A percentile compares a stretch with the other conserved stretches of the same genome.
phyloP scores from a whole-genome alignment of 64 coral and sea anemone species.

The Pocillopora damicornis region DNA sequence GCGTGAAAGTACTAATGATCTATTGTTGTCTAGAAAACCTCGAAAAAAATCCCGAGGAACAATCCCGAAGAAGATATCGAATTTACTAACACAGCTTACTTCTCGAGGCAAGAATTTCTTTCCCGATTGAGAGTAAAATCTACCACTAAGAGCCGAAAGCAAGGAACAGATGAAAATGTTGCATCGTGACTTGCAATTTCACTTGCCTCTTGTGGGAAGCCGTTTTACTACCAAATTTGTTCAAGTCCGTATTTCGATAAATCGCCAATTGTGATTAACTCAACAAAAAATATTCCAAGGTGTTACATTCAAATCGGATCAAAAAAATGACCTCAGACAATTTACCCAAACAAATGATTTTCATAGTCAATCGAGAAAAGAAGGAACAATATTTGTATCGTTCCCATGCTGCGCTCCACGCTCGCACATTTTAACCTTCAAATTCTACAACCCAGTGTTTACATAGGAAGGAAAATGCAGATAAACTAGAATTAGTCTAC shows the following conservation, averaged over 20 bases:
- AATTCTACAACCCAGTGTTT: neutral
- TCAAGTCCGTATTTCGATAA: too few species aligned
- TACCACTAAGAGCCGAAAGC: too few species aligned
- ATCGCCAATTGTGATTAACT: too few species aligned
- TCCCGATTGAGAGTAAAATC: too few species aligned
- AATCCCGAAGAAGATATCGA: neutral
- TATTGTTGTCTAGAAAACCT: neutral
- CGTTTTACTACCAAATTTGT: too few species aligned
- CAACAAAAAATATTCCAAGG: neutral
- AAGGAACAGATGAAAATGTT: too few species aligned
- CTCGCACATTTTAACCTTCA: neutral
- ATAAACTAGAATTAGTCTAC: neutral
- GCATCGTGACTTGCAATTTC: too few species aligned
- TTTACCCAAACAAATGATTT: neutral
- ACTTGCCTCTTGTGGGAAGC: too few species aligned
- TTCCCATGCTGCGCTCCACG: neutral
- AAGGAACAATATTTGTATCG: conserved; percentile 10
- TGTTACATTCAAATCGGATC: neutral
- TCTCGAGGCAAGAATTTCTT: neutral
- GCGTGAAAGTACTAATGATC: neutral
- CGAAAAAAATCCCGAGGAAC: neutral
- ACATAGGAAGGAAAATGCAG: neutral
- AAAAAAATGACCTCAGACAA: neutral
- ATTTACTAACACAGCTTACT: neutral
- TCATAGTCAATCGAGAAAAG: neutral